A percentile compares a stretch with the other conserved stretches of the same genome.
phyloP scores from a whole-genome alignment of 2,797 vertebrate genomes.

The Megaceryle alcyon region DNA sequence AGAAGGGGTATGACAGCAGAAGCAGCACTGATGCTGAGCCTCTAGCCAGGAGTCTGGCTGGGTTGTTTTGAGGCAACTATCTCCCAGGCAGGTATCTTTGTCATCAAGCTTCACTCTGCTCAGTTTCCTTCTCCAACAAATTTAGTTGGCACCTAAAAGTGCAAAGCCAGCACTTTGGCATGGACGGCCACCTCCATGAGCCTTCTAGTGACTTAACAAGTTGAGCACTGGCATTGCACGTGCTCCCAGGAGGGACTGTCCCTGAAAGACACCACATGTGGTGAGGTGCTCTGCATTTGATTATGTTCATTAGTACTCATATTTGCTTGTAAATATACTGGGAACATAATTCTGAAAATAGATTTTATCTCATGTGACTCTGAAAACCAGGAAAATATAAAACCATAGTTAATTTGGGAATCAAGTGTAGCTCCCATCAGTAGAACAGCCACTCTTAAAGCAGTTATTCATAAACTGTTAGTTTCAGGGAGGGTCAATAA shows the following conservation, averaged over 20 bases:
- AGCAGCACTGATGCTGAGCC: not conserved
- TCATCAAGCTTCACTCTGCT: not conserved
- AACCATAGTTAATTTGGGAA: conserved; percentile 23
- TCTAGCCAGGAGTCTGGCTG: not conserved
- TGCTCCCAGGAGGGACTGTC: not conserved
- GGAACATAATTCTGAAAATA: conserved; percentile 47
- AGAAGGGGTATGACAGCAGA: not conserved
- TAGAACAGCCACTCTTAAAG: not conserved
- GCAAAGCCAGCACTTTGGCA: not conserved
- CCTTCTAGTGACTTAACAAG: not conserved
- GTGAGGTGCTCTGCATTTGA: not conserved
- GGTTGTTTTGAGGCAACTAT: not conserved
- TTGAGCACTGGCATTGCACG: rapidly evolving
- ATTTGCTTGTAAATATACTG: not conserved
- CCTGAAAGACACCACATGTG: not conserved
- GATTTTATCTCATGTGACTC: conserved; percentile 1
- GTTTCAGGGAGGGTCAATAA: not conserved
- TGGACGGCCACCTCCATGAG: not conserved
- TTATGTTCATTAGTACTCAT: not conserved
- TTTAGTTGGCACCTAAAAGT: no score
- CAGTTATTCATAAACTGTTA: not conserved
- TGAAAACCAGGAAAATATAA: not conserved
- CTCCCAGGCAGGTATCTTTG: not conserved
- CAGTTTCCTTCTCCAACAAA: not conserved
- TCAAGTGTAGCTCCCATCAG: not conserved